Conservation (phyloP, 2,797 vertebrate genomes). For the Channa striata region DNA sequence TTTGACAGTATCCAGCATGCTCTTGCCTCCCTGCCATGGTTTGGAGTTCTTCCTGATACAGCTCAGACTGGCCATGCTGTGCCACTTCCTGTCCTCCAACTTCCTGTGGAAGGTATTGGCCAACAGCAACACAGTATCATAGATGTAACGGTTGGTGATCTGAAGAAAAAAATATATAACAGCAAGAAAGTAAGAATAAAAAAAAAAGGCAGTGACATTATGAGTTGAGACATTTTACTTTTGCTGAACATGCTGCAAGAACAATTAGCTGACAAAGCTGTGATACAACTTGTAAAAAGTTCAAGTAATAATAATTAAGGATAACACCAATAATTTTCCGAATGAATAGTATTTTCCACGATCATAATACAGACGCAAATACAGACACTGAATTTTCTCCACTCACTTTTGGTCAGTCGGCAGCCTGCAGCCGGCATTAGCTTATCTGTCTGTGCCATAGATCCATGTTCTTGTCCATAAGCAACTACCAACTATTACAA, state of each 20-base stretch:
- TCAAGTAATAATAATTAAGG: no score
- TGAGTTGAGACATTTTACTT: background rate
- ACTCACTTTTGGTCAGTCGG: no score
- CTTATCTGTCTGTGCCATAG: no score
- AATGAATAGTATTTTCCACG: no score
- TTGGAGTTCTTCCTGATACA: conserved; percentile 98
- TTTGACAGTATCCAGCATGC: conserved; percentile 98
- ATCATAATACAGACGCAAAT: no score
- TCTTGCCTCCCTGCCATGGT: conserved; percentile 98
- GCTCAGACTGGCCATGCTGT: conserved; percentile 98
- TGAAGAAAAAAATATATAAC: conserved; percentile 60
- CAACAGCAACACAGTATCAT: conserved; percentile 93
- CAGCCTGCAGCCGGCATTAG: no score
- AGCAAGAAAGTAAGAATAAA: background rate
- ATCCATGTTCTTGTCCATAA: no score
- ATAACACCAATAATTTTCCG: no score
- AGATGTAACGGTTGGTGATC: conserved; percentile 98
- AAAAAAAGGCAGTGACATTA: background rate
- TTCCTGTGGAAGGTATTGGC: conserved; percentile 98
- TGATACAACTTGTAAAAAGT: background rate
- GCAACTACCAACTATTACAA: no score
- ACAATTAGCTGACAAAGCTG: background rate
- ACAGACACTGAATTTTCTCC: no score
- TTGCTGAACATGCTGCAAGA: background rate
- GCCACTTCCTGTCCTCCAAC: conserved; percentile 98